Percentiles rank a stretch among this genome's conserved stretches.
phyloP scores from a whole-genome alignment of 92 coral and sea anemone genomes.

The Porites divaricata region DNA sequence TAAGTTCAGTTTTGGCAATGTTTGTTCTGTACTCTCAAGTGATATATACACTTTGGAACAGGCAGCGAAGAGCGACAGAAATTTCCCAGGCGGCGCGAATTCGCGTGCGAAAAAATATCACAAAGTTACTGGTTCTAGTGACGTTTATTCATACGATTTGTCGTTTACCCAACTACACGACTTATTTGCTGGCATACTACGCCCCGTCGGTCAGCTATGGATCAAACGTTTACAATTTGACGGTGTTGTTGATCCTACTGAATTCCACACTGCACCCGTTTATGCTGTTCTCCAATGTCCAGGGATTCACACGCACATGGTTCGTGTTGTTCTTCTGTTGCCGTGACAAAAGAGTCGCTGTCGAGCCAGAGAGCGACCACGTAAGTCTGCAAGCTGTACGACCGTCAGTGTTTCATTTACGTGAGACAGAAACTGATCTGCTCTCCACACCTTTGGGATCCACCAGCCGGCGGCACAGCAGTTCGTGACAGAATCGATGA shows the following conservation, averaged over 20 bases:
- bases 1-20: slow-evolving; percentile 68
- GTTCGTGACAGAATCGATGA: no score
- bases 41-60: slow-evolving; percentile 63
- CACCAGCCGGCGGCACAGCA: no score
- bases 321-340: slow-evolving; percentile 43
- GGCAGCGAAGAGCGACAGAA: slow-evolving; percentile 56
- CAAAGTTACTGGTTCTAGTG: slow-evolving; percentile 59
- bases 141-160: slow-evolving; percentile 72
- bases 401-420: background rate
- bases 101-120: slow-evolving; percentile 65
- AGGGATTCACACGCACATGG: slow-evolving; percentile 57
- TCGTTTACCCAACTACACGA: slow-evolving; percentile 77
- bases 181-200: slow-evolving; percentile 62
- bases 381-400: background rate
- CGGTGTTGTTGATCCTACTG: slow-evolving; percentile 71
- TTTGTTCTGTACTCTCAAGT: slow-evolving; percentile 64
- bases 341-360: slow-evolving; percentile 27
- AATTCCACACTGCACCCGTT: slow-evolving; percentile 77
- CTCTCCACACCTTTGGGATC: no score
- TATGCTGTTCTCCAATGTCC: slow-evolving; percentile 62
- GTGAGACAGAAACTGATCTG: background rate
- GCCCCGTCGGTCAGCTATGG: slow-evolving; percentile 70
- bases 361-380: slow-evolving; percentile 44
- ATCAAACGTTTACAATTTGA: slow-evolving; percentile 73
- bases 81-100: slow-evolving; percentile 74